phyloP scores from a whole-genome alignment of 2,113 vertebrate genomes.

The Bubo scandiacus region DNA sequence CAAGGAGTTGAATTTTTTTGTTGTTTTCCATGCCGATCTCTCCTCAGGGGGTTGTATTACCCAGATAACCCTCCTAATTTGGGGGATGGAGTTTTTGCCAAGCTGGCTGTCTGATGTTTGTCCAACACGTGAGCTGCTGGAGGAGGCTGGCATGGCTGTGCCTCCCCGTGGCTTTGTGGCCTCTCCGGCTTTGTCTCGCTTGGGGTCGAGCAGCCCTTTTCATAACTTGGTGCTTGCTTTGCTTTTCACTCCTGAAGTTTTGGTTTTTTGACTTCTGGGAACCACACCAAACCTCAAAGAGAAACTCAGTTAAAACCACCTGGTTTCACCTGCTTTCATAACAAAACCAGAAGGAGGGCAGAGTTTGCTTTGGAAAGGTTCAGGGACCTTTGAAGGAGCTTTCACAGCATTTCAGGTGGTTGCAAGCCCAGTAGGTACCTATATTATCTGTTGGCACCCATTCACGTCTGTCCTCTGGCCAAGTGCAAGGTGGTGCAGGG shows the following conservation, averaged over 20 bases:
- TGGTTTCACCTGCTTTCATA: conserved; percentile 42
- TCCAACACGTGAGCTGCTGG: neutral
- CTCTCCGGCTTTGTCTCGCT: neutral
- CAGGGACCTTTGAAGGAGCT: neutral
- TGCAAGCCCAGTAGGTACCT: neutral
- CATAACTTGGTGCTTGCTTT: neutral
- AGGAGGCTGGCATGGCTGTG: neutral
- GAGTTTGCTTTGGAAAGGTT: conserved; percentile 10
- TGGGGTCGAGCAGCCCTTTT: neutral
- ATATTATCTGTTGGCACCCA: neutral
- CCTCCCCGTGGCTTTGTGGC: neutral
- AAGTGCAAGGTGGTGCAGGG: neutral
- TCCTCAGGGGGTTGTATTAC: neutral
- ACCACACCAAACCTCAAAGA: conserved; percentile 27
- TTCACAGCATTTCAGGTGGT: neutral
- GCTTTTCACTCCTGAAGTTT: neutral
- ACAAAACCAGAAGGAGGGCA: neutral
- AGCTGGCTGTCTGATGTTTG: neutral
- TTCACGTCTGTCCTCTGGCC: neutral
- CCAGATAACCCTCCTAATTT: neutral
- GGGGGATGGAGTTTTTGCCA: neutral
- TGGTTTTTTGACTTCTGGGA: neutral
- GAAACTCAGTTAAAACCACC: conserved; percentile 11
- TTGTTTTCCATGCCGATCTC: neutral
- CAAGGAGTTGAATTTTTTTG: neutral